These are phyloP conservation scores for Astur gentilis DNA, from an alignment of 2,113 vertebrate genomes.

Conservation along the genomic window DNA sequence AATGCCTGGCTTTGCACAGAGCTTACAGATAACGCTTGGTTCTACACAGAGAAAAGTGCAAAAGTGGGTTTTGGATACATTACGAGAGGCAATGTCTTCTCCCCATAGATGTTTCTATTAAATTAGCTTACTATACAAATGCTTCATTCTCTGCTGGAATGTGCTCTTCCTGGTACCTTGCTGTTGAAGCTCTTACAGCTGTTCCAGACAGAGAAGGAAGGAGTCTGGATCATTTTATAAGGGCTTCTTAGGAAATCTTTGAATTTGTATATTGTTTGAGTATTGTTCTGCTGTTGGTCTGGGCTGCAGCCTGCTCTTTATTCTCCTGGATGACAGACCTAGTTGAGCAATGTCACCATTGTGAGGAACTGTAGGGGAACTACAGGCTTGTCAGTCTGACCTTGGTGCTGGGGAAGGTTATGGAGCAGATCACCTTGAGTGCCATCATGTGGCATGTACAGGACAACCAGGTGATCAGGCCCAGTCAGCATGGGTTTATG, in stretches of 20 bases:
- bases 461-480: background rate
- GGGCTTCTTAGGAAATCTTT: background rate
- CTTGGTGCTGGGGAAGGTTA: background rate
- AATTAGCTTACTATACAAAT: background rate
- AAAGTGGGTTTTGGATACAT: background rate
- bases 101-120: background rate
- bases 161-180: background rate
- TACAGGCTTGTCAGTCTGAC: background rate
- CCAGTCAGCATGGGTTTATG: background rate
- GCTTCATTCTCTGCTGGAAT: background rate
- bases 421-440: background rate
- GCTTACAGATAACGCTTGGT: background rate
- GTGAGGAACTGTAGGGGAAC: background rate
- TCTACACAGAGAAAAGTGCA: background rate
- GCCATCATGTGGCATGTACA: background rate
- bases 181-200: background rate
- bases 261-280: background rate
- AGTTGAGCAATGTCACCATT: background rate
- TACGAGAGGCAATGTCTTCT: background rate
- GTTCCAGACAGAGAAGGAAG: background rate
- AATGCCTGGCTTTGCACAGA: background rate
- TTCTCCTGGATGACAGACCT: background rate
- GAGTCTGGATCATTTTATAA: background rate
- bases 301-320: background rate
- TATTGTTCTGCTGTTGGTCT: background rate